These are phyloP conservation scores for Caranx melampygus DNA, from an alignment of 2,113 vertebrate species.

Conservation along the genomic window DNA sequence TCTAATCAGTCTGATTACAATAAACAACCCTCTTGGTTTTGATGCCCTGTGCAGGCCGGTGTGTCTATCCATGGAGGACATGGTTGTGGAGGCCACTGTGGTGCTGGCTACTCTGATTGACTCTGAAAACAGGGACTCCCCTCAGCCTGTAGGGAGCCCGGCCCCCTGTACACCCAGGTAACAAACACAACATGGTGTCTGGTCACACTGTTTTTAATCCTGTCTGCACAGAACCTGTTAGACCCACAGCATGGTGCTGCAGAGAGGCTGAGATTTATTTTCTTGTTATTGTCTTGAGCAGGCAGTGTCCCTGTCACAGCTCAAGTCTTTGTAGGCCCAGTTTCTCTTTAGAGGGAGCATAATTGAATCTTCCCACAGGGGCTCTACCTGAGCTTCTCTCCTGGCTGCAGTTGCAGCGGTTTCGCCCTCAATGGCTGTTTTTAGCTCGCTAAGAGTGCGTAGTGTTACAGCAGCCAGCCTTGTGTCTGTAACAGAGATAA, in stretches of 20 bases:
- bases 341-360: conserved; percentile 20
- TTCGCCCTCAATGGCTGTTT: conserved; percentile 62
- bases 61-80: conserved; percentile 88
- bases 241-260: neutral
- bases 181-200: neutral
- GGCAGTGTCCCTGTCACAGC: neutral
- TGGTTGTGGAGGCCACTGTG: conserved; percentile 88
- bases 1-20: neutral
- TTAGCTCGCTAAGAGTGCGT: conserved; percentile 57
- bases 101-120: conserved; percentile 89
- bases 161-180: conserved; percentile 61
- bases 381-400: conserved; percentile 60
- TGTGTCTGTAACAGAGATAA: conserved; percentile 63
- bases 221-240: neutral
- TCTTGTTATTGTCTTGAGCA: conserved; percentile 4
- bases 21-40: neutral
- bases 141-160: conserved; percentile 55
- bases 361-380: conserved; percentile 49
- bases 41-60: conserved; percentile 84
- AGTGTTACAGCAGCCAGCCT: conserved; percentile 59
- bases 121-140: conserved; percentile 57
- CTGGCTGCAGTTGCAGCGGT: conserved; percentile 54
- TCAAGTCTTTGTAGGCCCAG: neutral
- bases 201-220: neutral
- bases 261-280: neutral